Evolutionary conservation across 2,113 vertebrate species (phyloP).

Genomic region (Tichodroma muraria): DNA sequence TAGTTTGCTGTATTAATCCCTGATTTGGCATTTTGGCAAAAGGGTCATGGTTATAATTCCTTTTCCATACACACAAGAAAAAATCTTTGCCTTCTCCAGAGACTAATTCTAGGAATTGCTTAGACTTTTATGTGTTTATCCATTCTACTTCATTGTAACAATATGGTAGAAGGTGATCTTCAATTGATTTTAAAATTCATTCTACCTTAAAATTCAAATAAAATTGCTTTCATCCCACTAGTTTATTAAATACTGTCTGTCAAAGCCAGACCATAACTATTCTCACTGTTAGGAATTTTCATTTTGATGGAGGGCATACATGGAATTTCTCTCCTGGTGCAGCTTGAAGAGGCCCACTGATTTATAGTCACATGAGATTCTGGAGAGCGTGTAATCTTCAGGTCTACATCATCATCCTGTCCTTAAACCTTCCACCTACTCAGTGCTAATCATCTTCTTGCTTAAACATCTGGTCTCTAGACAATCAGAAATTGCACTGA

Average conservation of each 20-base stretch:
- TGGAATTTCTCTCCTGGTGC: not conserved
- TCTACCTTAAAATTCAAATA: not conserved
- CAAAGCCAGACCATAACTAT: not conserved
- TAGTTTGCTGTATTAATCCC: not conserved
- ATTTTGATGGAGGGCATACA: not conserved
- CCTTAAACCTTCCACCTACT: not conserved
- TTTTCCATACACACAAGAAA: not conserved
- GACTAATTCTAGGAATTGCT: not conserved
- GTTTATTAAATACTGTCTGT: not conserved
- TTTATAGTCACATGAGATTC: not conserved
- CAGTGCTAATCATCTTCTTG: not conserved
- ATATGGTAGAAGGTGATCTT: not conserved
- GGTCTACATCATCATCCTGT: not conserved
- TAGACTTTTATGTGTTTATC: not conserved
- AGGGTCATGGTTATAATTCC: not conserved
- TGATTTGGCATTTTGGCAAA: not conserved
- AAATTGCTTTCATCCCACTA: not conserved
- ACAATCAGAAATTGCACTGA: not conserved
- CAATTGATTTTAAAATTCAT: not conserved
- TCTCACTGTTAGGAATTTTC: not conserved
- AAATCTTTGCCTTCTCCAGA: not conserved
- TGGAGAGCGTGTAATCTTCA: not conserved
- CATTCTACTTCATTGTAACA: not conserved
- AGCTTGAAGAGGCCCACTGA: not conserved
- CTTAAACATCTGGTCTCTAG: conserved; percentile 6